Evolutionary conservation across 1,140 invertebrate species (phyloP), one percentile per base, ranked within the genome.

Genomic region (Brachionus asplanchnoidis): DNA sequence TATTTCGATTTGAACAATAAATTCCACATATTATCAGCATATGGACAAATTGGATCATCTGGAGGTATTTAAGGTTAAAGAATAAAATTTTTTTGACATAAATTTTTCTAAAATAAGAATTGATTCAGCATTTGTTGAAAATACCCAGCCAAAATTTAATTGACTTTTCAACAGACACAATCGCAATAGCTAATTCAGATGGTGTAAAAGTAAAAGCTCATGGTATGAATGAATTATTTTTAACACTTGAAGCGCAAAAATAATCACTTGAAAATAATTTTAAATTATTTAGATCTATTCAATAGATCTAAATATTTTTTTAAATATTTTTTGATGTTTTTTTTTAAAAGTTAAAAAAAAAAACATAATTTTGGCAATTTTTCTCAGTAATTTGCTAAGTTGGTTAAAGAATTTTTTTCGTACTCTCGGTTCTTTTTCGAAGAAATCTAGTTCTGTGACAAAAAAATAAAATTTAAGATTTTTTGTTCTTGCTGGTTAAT

Each of bases 161-260:
- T 26, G 53, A 82, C 40, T 82, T 82, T 26, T 65, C 36, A 12
- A 32, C 42, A 14, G 79, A 60, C n/a, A 65, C 40, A 17, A 65
- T 82, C 26, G 73, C 44, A 8, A 28, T 9, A 20, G 20, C 44
- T n/a, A 28, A 28, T 77, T 77, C 73, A 9, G 73, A 77, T 77
- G 73, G 73, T 26, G 73, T 77, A 11, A 77, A 77, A 77, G 44
- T 77, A 14, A 77, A 77, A 23, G 26, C 44, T 77, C 73, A 77
- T 77, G 73, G 73, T 77, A 77, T 20, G 17, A 23, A 20, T 9
- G 53, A 44, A 44, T 46, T 46, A 14, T 46, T 46, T 4, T 14
- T 12, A 14, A 36, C 32, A 32, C 28, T 28, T 2, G 28, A 28
- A 28, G 28, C 28, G 28, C 32, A 36, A 14, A 53, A 53, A 53